phyloP scores from a whole-genome alignment of 2,888 invertebrate species.

The Mystacides longicornis region DNA sequence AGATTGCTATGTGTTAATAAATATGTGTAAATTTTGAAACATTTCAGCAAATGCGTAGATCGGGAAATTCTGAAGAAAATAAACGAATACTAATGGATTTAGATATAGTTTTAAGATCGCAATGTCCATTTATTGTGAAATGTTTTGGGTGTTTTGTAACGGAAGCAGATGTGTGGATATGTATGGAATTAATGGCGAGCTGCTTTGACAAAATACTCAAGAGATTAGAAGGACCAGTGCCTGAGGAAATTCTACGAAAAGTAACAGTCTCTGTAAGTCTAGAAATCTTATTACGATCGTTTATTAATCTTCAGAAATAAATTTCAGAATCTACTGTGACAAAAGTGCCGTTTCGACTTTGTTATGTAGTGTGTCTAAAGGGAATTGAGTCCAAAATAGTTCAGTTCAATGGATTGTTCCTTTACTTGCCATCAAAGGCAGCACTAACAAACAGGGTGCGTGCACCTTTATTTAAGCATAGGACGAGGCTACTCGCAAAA shows the following conservation, averaged over 20 bases:
- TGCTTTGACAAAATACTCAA: conserved; percentile 96
- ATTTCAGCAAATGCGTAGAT: conserved; percentile 87
- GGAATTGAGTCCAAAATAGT: too few species aligned
- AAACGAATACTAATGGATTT: conserved; percentile 98
- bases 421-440: too few species aligned
- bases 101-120: conserved; percentile 95
- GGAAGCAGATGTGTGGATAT: conserved; percentile 97
- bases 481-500: too few species aligned
- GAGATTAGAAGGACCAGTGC: conserved; percentile 78
- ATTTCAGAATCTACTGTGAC: too few species aligned
- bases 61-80: conserved; percentile 94
- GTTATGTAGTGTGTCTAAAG: too few species aligned
- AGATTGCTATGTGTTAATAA: background rate
- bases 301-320: conserved; percentile 2
- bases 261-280: conserved; percentile 81
- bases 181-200: conserved; percentile 99
- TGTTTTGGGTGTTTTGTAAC: conserved; percentile 98
- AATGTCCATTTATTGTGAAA: conserved; percentile 94
- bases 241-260: conserved; percentile 93
- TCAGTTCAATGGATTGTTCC: too few species aligned
- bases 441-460: too few species aligned
- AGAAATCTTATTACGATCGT: background rate
- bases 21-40: background rate
- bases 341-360: too few species aligned
- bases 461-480: too few species aligned